Evolutionary conservation across 1,140 invertebrate species (phyloP).

Genomic region (Telenomus remus): DNA sequence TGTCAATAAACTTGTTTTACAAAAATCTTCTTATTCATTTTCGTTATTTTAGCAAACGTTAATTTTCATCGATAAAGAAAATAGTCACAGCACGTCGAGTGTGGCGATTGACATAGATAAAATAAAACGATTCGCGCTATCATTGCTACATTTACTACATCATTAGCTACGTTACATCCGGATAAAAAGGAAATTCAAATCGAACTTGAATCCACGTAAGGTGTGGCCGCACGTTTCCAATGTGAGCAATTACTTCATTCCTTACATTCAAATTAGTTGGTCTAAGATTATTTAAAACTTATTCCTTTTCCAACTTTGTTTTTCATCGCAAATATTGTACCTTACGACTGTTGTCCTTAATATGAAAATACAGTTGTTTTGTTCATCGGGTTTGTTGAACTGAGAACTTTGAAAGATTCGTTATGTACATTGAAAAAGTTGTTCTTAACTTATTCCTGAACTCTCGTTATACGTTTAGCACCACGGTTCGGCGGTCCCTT

Average conservation of each 20-base stretch:
- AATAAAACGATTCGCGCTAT: no score
- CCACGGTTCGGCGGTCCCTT: constrained; percentile 95
- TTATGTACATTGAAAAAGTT: constrained; percentile 20
- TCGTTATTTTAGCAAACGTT: no score
- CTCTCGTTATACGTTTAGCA: constrained; percentile 90
- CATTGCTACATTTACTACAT: no score
- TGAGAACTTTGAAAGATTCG: constrained; percentile 11
- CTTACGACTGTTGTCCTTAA: background rate
- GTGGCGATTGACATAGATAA: no score
- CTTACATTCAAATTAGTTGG: background rate
- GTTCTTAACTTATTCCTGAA: constrained; percentile 70
- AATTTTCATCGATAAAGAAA: no score
- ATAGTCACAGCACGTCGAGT: no score
- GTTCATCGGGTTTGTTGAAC: no score
- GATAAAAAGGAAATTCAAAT: background rate
- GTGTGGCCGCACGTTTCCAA: background rate
- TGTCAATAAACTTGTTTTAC: no score
- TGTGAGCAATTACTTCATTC: background rate
- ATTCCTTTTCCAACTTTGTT: no score
- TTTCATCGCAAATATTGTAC: background rate
- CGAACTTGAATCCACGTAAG: background rate
- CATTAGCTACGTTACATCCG: no score
- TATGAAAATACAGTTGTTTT: background rate
- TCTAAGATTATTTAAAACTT: background rate
- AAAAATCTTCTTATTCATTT: no score